Evolutionary conservation across 64 coral and sea anemone genomes (phyloP).

Genomic region (Exaiptasia diaphana): DNA sequence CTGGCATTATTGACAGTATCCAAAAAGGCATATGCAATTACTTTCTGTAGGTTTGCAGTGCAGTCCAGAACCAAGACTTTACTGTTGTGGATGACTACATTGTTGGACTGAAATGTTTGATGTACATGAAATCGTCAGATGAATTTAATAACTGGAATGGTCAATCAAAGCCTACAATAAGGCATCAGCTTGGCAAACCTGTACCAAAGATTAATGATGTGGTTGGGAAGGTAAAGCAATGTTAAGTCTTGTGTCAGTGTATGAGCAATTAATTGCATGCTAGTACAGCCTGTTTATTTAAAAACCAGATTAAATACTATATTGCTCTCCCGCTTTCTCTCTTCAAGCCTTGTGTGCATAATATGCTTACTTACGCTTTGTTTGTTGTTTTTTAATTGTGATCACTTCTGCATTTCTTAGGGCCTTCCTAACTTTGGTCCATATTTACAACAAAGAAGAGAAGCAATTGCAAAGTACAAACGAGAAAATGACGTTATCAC

Average conservation of each 20-base stretch:
- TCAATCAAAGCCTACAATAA: slow-evolving; percentile 72
- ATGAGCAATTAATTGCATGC: neutral
- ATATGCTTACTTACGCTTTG: too few relatives aligned
- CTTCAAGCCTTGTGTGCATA: too few relatives aligned
- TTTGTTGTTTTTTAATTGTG: neutral
- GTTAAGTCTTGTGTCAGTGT: neutral
- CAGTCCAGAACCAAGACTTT: slow-evolving; percentile 98
- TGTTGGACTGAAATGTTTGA: slow-evolving; percentile 77
- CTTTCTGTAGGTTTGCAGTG: slow-evolving; percentile 81
- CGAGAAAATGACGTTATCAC: slow-evolving; percentile 50
- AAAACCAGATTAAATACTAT: too few relatives aligned
- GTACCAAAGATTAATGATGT: slow-evolving; percentile 83
- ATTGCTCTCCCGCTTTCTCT: too few relatives aligned
- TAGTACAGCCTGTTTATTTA: neutral
- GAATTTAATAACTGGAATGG: slow-evolving; percentile 79
- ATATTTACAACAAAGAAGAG: slow-evolving; percentile 61
- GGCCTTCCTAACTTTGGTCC: slow-evolving; percentile 89
- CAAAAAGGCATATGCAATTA: too few relatives aligned
- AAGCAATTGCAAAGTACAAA: slow-evolving; percentile 78
- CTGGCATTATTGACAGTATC: neutral
- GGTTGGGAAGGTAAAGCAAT: slow-evolving; percentile 77
- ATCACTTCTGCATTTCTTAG: slow-evolving; percentile 15
- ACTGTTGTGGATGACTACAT: slow-evolving; percentile 91
- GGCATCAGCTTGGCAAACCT: slow-evolving; percentile 86
- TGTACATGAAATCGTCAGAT: slow-evolving; percentile 79